A percentile compares a stretch with the other conserved stretches of the same genome.
These are phyloP conservation scores for Ametastegia equiseti DNA, from an alignment of 2,888 invertebrate species.

Conservation along the genomic window DNA sequence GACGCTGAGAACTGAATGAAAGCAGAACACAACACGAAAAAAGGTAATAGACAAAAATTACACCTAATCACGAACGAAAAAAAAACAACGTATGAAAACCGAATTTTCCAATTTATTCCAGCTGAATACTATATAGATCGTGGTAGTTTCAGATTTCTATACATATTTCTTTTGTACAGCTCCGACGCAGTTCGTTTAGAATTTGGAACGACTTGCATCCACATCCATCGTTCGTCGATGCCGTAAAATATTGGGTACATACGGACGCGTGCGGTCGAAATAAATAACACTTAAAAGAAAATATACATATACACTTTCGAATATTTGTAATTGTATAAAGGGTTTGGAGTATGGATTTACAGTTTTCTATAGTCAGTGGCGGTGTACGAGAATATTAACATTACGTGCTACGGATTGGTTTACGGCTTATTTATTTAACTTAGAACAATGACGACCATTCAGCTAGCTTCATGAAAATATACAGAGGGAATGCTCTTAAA, in stretches of 20 bases:
- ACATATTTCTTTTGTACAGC: background rate
- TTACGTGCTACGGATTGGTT: background rate
- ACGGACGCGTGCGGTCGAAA: background rate
- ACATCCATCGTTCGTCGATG: background rate
- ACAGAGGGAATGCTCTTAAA: too few species aligned
- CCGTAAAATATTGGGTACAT: too few species aligned
- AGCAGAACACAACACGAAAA: too few species aligned
- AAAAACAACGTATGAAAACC: too few species aligned
- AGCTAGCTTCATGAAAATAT: too few species aligned
- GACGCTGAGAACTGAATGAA: too few species aligned
- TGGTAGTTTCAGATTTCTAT: background rate
- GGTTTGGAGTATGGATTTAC: background rate
- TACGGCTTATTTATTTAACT: background rate
- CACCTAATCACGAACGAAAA: too few species aligned
- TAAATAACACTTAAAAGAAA: background rate
- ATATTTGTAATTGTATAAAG: background rate
- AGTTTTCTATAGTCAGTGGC: background rate
- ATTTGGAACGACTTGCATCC: background rate
- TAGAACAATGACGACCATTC: conserved; percentile 5
- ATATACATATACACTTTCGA: background rate
- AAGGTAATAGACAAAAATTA: too few species aligned
- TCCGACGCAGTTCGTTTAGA: background rate
- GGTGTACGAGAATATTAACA: background rate
- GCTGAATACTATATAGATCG: background rate
- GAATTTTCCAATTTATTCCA: too few species aligned